phyloP scores from a whole-genome alignment of 2,888 invertebrate species.

The Heliconius hortense region DNA sequence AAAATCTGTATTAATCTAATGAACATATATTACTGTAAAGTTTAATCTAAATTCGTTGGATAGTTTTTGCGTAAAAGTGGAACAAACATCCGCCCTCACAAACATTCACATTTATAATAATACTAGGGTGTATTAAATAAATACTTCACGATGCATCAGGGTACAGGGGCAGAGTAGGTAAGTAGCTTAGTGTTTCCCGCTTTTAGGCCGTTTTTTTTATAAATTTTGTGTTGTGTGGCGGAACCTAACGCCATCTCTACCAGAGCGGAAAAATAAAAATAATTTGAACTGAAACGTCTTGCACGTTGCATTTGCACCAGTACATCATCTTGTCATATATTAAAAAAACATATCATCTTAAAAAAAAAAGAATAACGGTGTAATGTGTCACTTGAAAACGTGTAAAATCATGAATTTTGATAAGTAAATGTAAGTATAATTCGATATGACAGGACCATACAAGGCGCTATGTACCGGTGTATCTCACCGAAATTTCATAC shows the following conservation, averaged over 20 bases:
- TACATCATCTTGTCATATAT: no score
- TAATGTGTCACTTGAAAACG: neutral
- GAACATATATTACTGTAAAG: no score
- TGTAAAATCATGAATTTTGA: neutral
- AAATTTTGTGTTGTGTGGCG: neutral
- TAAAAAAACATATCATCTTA: no score
- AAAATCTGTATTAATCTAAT: no score
- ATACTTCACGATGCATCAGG: neutral
- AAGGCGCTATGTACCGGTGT: constrained; percentile 3
- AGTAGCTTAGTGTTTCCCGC: neutral
- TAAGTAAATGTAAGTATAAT: neutral
- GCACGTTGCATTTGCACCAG: no score
- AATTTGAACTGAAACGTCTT: neutral
- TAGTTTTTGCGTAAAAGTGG: no score
- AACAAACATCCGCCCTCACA: no score
- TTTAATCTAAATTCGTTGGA: no score
- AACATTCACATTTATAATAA: no score
- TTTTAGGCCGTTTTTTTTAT: neutral
- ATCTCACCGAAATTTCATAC: constrained; percentile 13
- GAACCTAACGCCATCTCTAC: neutral
- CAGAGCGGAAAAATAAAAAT: neutral
- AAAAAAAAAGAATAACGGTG: neutral
- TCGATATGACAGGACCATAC: neutral
- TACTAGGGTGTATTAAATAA: neutral
- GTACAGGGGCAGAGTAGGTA: no score